Evolutionary conservation across 2,113 vertebrate species (phyloP), one percentile per base, ranked within the genome.

Genomic region (Pseudolaguvia tuberculata): DNA sequence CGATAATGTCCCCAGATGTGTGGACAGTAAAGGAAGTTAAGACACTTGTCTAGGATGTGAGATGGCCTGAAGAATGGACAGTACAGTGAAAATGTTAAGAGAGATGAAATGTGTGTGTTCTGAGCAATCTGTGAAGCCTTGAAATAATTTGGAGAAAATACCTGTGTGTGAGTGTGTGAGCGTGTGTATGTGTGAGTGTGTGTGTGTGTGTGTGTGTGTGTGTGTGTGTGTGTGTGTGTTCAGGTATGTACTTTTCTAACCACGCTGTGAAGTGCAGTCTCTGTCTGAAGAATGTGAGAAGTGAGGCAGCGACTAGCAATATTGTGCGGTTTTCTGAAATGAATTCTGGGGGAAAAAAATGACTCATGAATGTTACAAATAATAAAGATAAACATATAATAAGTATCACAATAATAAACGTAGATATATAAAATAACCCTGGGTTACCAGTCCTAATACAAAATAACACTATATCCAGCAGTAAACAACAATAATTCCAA

Each of bases 241-340:
- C 27, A 51, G 42, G 71, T 73, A 39, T 73, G 73, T 75, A 66
- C 73, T 58, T 71, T 75, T 78, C 75, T 75, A 68, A 56, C 66
- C 75, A 70, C 71, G 71, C 75, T 75, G 79, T 66, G 67, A 81
- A 81, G 42, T 73, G 53, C 27, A 20, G 71, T 50, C 65, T 66
- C n/a, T 57, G 75, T 70, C 73, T 70, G 45, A 18, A 23, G 58
- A 70, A 48, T 13, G 17, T 21, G n/a, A n/a, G n/a, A 72, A 72
- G 31, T 31, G 17, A 48, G 70, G 25, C 50, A 18, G 9, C 29
- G 18, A 7, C 9, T 25, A 23, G 13, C 4, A 9, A 7, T 21
- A 45, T 63, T 42, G 12, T 62, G 42, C 18, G 5, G 2, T 15
- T n/a, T 61, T 35, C 13, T 35, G 25, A 17, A 18, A 29, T 27